Conservation (phyloP, 2,797 vertebrate species). For the Artibeus jamaicensis region DNA sequence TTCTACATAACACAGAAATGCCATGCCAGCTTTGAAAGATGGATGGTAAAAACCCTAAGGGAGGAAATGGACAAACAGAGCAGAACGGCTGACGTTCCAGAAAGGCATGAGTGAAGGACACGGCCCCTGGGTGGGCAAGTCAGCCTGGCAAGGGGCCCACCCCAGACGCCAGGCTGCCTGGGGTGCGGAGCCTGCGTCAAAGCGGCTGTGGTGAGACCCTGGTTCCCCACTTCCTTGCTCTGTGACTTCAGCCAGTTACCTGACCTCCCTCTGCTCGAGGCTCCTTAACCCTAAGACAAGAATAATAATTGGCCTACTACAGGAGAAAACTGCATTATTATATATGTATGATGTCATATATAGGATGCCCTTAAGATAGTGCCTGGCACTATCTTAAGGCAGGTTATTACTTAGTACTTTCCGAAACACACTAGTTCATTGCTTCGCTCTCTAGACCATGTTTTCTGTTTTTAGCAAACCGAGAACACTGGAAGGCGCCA, state of each 20-base stretch:
- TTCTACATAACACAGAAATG: background rate
- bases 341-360: too few relatives aligned
- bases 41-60: background rate
- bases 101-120: too few relatives aligned
- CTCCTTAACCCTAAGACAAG: background rate
- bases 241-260: background rate
- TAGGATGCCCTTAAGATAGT: background rate
- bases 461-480: background rate
- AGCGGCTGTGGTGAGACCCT: background rate
- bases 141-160: background rate
- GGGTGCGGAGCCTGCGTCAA: fast-evolving
- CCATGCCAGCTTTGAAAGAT: background rate
- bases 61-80: background rate
- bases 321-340: background rate
- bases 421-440: background rate
- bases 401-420: background rate
- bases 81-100: background rate
- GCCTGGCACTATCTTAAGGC: fast-evolving
- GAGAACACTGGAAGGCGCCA: background rate
- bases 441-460: background rate
- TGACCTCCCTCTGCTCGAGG: too few relatives aligned
- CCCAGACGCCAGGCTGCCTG: fast-evolving
- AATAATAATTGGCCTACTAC: fast-evolving
- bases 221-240: background rate
- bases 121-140: background rate